Conservation (phyloP, 2,888 invertebrate genomes). For the Drosophila phalerata region DNA sequence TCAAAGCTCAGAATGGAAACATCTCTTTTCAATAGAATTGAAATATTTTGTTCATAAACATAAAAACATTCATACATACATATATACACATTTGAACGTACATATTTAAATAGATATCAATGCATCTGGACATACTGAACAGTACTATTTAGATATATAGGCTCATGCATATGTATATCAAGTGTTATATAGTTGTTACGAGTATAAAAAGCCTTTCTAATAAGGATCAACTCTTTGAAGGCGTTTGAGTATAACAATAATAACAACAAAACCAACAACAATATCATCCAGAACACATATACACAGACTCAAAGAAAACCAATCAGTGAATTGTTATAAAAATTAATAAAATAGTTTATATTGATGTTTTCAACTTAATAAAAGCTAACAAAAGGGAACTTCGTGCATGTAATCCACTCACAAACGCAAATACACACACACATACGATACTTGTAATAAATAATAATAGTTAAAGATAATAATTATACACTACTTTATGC, state of each 20-base stretch:
- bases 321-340: constrained; percentile 55
- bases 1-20: constrained; percentile 4
- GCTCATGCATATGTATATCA: constrained; percentile 58
- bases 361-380: constrained; percentile 64
- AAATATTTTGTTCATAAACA: constrained; percentile 11
- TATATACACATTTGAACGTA: constrained; percentile 27
- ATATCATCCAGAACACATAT: neutral
- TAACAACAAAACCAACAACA: constrained; percentile 25
- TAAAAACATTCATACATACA: constrained; percentile 1
- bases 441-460: constrained; percentile 48
- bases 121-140: constrained; percentile 37
- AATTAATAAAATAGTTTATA: constrained; percentile 71
- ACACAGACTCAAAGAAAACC: constrained; percentile 25
- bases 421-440: constrained; percentile 24
- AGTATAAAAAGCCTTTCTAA: constrained; percentile 25
- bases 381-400: constrained; percentile 27
- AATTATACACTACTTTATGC: constrained; percentile 34
- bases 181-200: constrained; percentile 80
- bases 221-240: constrained; percentile 9
- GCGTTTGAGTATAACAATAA: constrained; percentile 40
- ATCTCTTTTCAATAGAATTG: constrained; percentile 1
- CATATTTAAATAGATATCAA: constrained; percentile 58
- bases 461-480: constrained; percentile 26
- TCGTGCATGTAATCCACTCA: constrained; percentile 25
- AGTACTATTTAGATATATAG: constrained; percentile 50